Base-by-base conservation (phyloP, 1,140 invertebrate genomes). In the Drosophila sp. region DNA sequence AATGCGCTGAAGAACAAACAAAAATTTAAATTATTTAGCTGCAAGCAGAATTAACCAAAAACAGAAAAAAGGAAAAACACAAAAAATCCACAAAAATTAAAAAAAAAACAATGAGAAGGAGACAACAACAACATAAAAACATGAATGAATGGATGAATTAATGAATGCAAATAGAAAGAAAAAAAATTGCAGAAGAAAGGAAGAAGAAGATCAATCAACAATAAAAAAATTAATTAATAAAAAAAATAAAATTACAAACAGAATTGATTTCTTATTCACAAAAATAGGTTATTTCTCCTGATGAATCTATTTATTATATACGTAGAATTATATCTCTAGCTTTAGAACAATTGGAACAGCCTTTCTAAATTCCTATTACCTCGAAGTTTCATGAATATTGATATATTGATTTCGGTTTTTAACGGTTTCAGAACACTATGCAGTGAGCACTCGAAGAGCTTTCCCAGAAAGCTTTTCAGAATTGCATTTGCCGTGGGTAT, bases 181-280 rank as follows among this genome's bases (percentile, higher is more conserved):
- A 71, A 17, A 65, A 69, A 67, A 80, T 71, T 50, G 74, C 60
- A 32, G 71, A 61, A 68, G 76, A 80, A 80, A 80, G 72, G 67
- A 80, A 79, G 71, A 73, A 41, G 40, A 69, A 75, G 74, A 86
- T 86, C 79, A 87, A 82, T 79, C 79, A 87, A 87, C 72, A 82
- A 80, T 84, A 78, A 83, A 78, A 71, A 74, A 77, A 81, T 74
- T 70, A 80, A 76, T 71, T 72, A 80, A 80, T 76, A 80, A 75
- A 81, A 82, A 50, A 50, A 50, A 50, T 50, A 50, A 50, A 80
- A 84, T 84, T 76, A 76, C 75, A 76, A 60, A 71, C 47, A 57
- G 32, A 61, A 67, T 60, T 63, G 6, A 1, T 41, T 76, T 70
- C 62, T 30, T 44, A 57, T 72, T 67, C 27, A 6, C 5, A 17